These are phyloP conservation scores for Anguilla japonica DNA, from an alignment of 2,113 vertebrate species.

Conservation along the genomic window DNA sequence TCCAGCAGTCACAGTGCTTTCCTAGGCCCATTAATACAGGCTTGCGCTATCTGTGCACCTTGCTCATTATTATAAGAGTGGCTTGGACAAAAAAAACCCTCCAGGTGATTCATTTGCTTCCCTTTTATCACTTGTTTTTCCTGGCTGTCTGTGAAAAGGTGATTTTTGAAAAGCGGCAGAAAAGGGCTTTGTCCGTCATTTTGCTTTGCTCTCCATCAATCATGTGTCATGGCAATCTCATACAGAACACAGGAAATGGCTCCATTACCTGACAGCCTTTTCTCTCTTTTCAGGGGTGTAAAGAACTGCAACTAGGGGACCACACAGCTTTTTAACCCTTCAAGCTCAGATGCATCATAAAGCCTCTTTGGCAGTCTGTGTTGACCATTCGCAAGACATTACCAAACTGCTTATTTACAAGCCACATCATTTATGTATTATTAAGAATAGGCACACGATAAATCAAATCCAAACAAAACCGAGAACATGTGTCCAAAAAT, in stretches of 20 bases:
- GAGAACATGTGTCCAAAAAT: too few species aligned
- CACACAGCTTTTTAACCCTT: background rate
- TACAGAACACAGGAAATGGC: slow-evolving; percentile 65
- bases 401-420: too few species aligned
- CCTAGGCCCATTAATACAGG: slow-evolving; percentile 39
- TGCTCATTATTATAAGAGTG: slow-evolving; percentile 32
- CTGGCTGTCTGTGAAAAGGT: slow-evolving; percentile 25
- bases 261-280: slow-evolving; percentile 67
- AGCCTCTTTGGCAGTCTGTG: background rate
- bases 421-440: too few species aligned
- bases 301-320: slow-evolving; percentile 33
- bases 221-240: slow-evolving; percentile 56
- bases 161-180: slow-evolving; percentile 47
- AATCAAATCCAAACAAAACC: too few species aligned
- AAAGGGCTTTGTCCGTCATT: slow-evolving; percentile 51
- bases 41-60: slow-evolving; percentile 34
- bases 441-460: too few species aligned
- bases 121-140: slow-evolving; percentile 50
- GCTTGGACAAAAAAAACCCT: slow-evolving; percentile 32
- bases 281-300: slow-evolving; percentile 57
- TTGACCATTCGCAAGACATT: background rate
- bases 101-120: slow-evolving; percentile 40
- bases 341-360: background rate
- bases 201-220: slow-evolving; percentile 57
- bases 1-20: slow-evolving; percentile 35